Evolutionary conservation across 1,140 invertebrate genomes (phyloP).

Genomic region (Xylocopa sonorina): DNA sequence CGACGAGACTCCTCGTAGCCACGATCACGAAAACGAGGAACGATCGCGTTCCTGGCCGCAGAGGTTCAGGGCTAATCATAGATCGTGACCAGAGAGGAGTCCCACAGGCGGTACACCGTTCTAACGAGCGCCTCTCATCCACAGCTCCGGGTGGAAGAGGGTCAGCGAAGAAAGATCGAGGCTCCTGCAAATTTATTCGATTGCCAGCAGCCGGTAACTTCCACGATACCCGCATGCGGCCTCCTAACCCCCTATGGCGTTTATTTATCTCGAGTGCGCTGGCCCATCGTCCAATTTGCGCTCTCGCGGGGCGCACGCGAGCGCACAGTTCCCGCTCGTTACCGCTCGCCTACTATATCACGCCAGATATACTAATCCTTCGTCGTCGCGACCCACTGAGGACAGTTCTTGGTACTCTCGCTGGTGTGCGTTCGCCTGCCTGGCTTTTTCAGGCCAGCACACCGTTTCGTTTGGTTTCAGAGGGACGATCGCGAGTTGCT

Average conservation of each 20-base stretch:
- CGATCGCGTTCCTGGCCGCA: neutral
- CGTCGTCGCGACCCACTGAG: neutral
- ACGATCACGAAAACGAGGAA: neutral
- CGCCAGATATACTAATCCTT: constrained; percentile 44
- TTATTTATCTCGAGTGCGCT: constrained; percentile 69
- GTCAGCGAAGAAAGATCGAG: constrained; percentile 47
- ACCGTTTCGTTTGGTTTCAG: neutral
- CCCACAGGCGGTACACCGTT: neutral
- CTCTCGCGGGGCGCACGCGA: constrained; percentile 46
- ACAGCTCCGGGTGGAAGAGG: neutral
- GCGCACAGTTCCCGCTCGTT: constrained; percentile 50
- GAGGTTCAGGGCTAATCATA: constrained; percentile 22
- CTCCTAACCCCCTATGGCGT: constrained; percentile 52
- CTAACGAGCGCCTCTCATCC: constrained; percentile 45
- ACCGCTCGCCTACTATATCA: constrained; percentile 38
- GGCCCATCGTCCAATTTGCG: constrained; percentile 66
- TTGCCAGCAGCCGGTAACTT: constrained; percentile 47
- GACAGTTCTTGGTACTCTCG: constrained; percentile 4
- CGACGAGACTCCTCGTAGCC: too few species aligned
- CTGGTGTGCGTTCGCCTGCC: too few species aligned
- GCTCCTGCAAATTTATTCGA: constrained; percentile 59
- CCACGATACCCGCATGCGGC: constrained; percentile 63
- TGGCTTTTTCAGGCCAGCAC: too few species aligned
- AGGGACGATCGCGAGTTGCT: too few species aligned
- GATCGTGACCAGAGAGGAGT: neutral